Evolutionary conservation across 1,140 invertebrate genomes (phyloP).

Genomic region (Drosophila willistoni): DNA sequence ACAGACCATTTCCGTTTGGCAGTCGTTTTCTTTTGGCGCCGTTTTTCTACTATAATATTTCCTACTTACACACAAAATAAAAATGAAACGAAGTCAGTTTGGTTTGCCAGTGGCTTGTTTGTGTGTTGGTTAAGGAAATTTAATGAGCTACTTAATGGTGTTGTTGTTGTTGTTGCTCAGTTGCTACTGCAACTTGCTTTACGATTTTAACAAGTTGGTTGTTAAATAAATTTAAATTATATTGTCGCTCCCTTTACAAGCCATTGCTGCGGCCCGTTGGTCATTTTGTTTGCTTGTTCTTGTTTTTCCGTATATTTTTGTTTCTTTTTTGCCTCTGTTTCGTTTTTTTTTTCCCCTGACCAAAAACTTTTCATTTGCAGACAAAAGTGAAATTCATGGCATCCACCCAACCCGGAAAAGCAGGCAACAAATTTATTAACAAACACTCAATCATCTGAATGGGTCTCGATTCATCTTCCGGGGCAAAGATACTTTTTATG

Average conservation of each 20-base stretch:
- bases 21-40: slow-evolving; percentile 61
- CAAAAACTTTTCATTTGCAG: slow-evolving; percentile 18
- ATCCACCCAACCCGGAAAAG: not conserved
- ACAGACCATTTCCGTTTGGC: slow-evolving; percentile 16
- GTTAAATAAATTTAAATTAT: slow-evolving; percentile 81
- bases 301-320: not conserved
- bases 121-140: slow-evolving; percentile 64
- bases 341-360: slow-evolving; percentile 10
- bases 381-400: slow-evolving; percentile 44
- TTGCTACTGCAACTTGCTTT: slow-evolving; percentile 49
- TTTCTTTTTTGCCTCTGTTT: slow-evolving; percentile 18
- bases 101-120: slow-evolving; percentile 44
- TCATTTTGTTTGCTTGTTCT: slow-evolving; percentile 43
- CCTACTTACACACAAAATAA: slow-evolving; percentile 68
- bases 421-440: slow-evolving; percentile 67
- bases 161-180: slow-evolving; percentile 32
- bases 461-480: slow-evolving; percentile 25
- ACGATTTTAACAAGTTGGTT: slow-evolving; percentile 75
- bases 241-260: slow-evolving; percentile 54
- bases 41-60: slow-evolving; percentile 75
- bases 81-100: slow-evolving; percentile 62
- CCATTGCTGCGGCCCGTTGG: slow-evolving; percentile 34
- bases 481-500: slow-evolving; percentile 29
- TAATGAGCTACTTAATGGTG: slow-evolving; percentile 79
- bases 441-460: slow-evolving; percentile 67